Conservation (phyloP, 2,888 invertebrate species). For the Leptopterna dolabrata region DNA sequence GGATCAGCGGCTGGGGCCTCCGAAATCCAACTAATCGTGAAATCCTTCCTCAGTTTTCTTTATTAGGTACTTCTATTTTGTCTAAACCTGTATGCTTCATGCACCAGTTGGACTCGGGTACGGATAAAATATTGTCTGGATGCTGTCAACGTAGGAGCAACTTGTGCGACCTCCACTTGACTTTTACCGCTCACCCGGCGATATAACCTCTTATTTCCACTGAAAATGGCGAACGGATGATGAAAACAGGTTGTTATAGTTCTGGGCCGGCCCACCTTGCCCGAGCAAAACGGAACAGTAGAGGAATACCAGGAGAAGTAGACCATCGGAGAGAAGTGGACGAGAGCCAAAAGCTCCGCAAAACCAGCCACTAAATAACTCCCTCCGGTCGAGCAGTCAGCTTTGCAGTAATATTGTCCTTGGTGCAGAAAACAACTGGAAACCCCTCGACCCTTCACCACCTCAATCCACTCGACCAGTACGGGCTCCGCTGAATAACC, state of each 20-base stretch:
- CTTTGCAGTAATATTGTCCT: slow-evolving; percentile 53
- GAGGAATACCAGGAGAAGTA: not conserved
- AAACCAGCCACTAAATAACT: slow-evolving; percentile 36
- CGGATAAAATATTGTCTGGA: too few species aligned
- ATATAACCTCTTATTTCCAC: slow-evolving; percentile 18
- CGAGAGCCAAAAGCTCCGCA: slow-evolving; percentile 39
- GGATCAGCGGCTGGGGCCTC: too few species aligned
- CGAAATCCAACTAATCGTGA: too few species aligned
- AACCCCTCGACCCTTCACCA: not conserved
- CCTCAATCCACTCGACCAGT: not conserved
- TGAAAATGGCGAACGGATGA: not conserved
- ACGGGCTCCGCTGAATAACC: not conserved
- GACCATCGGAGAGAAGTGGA: not conserved
- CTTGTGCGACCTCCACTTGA: too few species aligned
- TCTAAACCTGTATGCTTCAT: too few species aligned
- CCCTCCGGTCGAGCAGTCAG: slow-evolving; percentile 37
- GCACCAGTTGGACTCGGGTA: too few species aligned
- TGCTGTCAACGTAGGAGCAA: too few species aligned
- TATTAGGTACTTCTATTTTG: too few species aligned
- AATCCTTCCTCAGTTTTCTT: too few species aligned
- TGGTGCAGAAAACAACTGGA: slow-evolving; percentile 50
- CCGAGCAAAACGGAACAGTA: not conserved
- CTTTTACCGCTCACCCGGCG: not conserved
- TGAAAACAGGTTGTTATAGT: not conserved
- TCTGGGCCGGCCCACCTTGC: not conserved